These are phyloP conservation scores for Heliconius nattereri DNA, from an alignment of 1,140 invertebrate species.

Conservation along the genomic window DNA sequence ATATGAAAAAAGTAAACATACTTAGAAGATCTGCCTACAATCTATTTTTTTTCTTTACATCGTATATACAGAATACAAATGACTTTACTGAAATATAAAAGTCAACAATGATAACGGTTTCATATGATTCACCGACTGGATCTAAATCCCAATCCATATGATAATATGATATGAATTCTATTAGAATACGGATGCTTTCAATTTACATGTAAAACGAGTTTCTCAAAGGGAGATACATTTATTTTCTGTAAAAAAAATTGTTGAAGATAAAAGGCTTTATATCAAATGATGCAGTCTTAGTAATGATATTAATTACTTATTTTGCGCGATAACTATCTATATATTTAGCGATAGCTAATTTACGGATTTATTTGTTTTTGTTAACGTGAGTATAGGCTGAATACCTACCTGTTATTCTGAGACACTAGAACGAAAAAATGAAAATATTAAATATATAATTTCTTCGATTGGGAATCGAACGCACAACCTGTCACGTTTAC, in stretches of 20 bases:
- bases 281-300: background rate
- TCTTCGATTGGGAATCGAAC: too few relatives aligned
- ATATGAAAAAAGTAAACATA: background rate
- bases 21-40: background rate
- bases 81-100: background rate
- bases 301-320: too few relatives aligned
- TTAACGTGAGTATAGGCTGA: too few relatives aligned
- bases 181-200: constrained; percentile 26
- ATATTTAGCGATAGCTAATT: too few relatives aligned
- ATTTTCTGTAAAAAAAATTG: background rate
- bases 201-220: constrained; percentile 33
- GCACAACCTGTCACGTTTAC: too few relatives aligned
- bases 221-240: constrained; percentile 19
- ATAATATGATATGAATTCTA: constrained; percentile 23
- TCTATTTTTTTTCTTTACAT: background rate
- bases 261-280: background rate
- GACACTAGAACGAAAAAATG: too few relatives aligned
- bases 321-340: too few relatives aligned
- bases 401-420: too few relatives aligned
- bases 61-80: background rate
- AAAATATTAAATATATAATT: too few relatives aligned
- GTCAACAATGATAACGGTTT: constrained; percentile 15
- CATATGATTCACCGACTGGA: background rate
- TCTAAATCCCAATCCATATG: constrained; percentile 13
- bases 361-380: too few relatives aligned